Base-by-base conservation (phyloP, 2,797 vertebrate species). In the Lepilemur septentrionalis region DNA sequence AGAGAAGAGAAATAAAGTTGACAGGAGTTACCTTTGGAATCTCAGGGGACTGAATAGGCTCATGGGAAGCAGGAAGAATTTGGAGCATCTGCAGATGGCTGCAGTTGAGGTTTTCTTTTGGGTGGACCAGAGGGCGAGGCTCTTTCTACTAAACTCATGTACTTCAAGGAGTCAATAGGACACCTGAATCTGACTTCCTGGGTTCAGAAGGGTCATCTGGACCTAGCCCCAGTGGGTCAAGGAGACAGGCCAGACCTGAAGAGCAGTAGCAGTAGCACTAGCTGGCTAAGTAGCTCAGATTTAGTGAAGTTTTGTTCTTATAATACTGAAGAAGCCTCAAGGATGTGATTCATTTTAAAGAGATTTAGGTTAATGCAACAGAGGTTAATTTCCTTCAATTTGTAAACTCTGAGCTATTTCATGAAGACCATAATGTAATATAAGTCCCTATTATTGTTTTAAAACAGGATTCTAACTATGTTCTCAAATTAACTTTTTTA, bases 271-370 rank as follows among this genome's bases (percentile, higher is more conserved):
- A 30, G 35, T 73, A 79, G 32, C 23, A 38, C 76, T 57, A 3
- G 22, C 15, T 87, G 43, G 43, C 28, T 52, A 84, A 46, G 65
- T 30, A 67, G 59, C 32, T 81, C 46, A 48, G 48, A 87, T 83
- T 80, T 93, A 80, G 69, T 61, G 52, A 76, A 81, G 43, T 97
- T 93, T 91, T 94, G 57, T 85, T 95, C 48, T 12, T 69, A 2
- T 73, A 65, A 59, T 80, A 38, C 50, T 52, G 73, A 75, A 59
- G 79, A 84, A 92, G 17, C 17, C 41, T 81, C 38, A 67, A 30
- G 70, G 30, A 57, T 90, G 43, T 93, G 72, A 92, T 93, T 93
- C 48, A 88, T 73, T 95, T 85, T 88, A 72, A 52, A 87, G 61
- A 95, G 20, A 76, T 63, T 85, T 97, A 87, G 32, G 6, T 81